Conservation (phyloP, 2,797 vertebrate genomes). For the Odontamblyopus lacepedii region DNA sequence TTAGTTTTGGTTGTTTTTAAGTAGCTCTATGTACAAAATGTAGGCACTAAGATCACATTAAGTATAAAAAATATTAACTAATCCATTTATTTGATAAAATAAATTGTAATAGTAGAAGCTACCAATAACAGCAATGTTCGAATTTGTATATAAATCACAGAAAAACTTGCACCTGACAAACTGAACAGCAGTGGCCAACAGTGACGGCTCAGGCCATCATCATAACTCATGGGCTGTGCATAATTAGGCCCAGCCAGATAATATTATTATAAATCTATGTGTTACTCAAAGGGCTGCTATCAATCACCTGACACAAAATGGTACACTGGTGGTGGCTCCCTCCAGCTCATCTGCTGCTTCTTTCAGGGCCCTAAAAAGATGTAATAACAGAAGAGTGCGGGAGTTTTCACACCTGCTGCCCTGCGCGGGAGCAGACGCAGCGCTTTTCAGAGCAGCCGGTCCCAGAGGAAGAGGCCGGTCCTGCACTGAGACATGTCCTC, state of each 20-base stretch:
- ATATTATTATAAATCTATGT: slow-evolving; percentile 74
- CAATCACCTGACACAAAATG: slow-evolving; percentile 73
- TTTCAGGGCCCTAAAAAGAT: slow-evolving; percentile 76
- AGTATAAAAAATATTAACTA: too few relatives aligned
- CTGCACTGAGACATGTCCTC: slow-evolving; percentile 74
- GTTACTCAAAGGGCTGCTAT: slow-evolving; percentile 69
- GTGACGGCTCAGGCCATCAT: slow-evolving; percentile 39
- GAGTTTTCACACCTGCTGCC: slow-evolving; percentile 81
- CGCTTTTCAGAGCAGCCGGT: slow-evolving; percentile 64
- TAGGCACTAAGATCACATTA: too few relatives aligned
- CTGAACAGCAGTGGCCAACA: slow-evolving; percentile 18
- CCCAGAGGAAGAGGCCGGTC: slow-evolving; percentile 73
- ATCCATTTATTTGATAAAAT: neutral
- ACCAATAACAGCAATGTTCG: neutral
- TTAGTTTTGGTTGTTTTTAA: neutral
- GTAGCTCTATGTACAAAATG: neutral
- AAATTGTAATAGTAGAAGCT: neutral
- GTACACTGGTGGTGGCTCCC: slow-evolving; percentile 44
- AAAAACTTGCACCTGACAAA: slow-evolving; percentile 23
- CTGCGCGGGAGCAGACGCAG: slow-evolving; percentile 56
- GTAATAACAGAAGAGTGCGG: slow-evolving; percentile 75
- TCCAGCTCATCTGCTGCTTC: slow-evolving; percentile 69
- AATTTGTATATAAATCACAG: neutral
- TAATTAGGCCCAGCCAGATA: slow-evolving; percentile 60
- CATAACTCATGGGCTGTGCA: slow-evolving; percentile 66